These are phyloP conservation scores for Drosophila funebris DNA, from an alignment of 1,140 invertebrate species.

Conservation along the genomic window DNA sequence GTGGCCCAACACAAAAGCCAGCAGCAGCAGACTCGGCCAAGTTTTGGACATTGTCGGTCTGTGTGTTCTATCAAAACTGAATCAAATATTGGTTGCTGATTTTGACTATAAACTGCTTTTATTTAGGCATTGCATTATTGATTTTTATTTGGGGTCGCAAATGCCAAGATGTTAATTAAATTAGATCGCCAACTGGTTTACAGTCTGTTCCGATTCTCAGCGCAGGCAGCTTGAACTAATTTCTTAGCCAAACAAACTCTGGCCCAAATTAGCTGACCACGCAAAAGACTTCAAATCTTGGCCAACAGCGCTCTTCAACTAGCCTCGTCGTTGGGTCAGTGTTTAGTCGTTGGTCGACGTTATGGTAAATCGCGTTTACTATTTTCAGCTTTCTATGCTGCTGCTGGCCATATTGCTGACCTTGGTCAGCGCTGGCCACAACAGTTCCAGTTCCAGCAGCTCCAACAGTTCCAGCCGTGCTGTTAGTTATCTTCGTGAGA, in stretches of 20 bases:
- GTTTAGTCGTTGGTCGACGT: slow-evolving; percentile 16
- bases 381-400: slow-evolving; percentile 1
- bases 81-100: slow-evolving; percentile 48
- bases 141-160: neutral
- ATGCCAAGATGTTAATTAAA: slow-evolving; percentile 65
- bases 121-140: slow-evolving; percentile 22
- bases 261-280: slow-evolving; percentile 53
- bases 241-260: slow-evolving; percentile 46
- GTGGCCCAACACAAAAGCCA: slow-evolving; percentile 39
- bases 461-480: slow-evolving; percentile 6
- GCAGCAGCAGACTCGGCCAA: slow-evolving; percentile 31
- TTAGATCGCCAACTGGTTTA: slow-evolving; percentile 52
- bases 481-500: slow-evolving; percentile 54
- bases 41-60: slow-evolving; percentile 44
- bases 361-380: slow-evolving; percentile 40
- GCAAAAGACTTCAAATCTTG: slow-evolving; percentile 15
- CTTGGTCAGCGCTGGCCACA: neutral
- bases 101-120: slow-evolving; percentile 16
- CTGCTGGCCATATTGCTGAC: slow-evolving; percentile 12
- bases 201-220: slow-evolving; percentile 40
- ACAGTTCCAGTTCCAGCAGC: neutral
- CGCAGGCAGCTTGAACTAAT: slow-evolving; percentile 36
- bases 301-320: neutral
- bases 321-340: neutral
- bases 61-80: slow-evolving; percentile 50